Percentiles rank a stretch among this genome's conserved stretches.
These are phyloP conservation scores for Sarcophaga carnaria DNA, from an alignment of 2,888 invertebrate species.

Conservation along the genomic window DNA sequence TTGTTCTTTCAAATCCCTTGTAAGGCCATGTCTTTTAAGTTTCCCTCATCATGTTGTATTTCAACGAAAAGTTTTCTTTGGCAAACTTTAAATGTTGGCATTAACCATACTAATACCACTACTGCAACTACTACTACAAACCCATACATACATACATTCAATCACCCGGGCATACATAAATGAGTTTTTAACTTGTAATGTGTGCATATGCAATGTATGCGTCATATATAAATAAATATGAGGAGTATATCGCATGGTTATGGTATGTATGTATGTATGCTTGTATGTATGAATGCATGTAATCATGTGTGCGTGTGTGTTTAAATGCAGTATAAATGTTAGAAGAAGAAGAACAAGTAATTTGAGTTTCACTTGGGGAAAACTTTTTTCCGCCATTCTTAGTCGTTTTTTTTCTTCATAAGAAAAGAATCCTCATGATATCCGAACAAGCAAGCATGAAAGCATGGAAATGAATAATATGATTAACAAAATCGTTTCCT, in stretches of 20 bases:
- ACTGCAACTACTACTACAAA: background rate
- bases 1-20: background rate
- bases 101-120: background rate
- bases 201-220: background rate
- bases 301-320: background rate
- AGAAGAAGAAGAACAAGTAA: constrained; percentile 28
- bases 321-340: constrained; percentile 58
- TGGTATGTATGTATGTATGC: too few species aligned
- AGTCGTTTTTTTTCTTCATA: background rate
- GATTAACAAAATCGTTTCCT: constrained; percentile 47
- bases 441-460: background rate
- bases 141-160: background rate
- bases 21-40: constrained; percentile 8
- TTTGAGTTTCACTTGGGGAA: constrained; percentile 40
- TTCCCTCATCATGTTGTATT: constrained; percentile 28
- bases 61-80: constrained; percentile 20
- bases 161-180: background rate
- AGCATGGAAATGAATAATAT: constrained; percentile 33
- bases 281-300: too few species aligned
- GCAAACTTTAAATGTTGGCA: constrained; percentile 48
- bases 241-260: background rate
- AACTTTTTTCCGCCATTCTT: constrained; percentile 42
- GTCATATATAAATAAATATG: background rate
- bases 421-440: constrained; percentile 24
- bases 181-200: background rate